A percentile compares a stretch with the other conserved stretches of the same genome.
These are phyloP conservation scores for Argya squamiceps DNA, from an alignment of 2,797 vertebrate genomes.

Conservation along the genomic window DNA sequence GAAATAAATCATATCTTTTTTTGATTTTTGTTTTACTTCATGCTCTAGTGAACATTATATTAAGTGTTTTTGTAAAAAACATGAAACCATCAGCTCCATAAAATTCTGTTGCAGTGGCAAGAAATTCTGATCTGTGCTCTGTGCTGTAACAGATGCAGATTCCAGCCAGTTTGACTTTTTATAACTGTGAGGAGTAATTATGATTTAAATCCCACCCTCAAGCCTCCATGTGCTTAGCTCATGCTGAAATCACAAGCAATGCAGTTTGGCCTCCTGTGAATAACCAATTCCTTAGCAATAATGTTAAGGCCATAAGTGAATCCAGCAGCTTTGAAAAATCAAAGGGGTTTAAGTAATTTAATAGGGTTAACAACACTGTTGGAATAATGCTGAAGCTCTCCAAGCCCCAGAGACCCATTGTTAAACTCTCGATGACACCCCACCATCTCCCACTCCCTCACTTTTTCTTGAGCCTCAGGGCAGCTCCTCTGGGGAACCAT, in stretches of 20 bases:
- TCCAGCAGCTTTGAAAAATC: conserved; percentile 52
- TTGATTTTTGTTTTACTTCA: not conserved
- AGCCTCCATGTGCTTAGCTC: not conserved
- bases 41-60: not conserved
- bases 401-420: conserved; percentile 39
- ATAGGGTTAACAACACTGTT: conserved; percentile 61
- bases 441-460: not conserved
- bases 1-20: not conserved
- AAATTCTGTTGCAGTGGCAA: not conserved
- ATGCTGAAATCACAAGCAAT: not conserved
- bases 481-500: not conserved
- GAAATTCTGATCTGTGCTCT: not conserved
- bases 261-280: conserved; percentile 16
- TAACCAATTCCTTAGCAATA: conserved; percentile 25
- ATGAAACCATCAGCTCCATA: not conserved
- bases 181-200: not conserved
- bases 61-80: not conserved
- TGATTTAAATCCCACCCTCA: conserved; percentile 15
- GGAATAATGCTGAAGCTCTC: conserved; percentile 53
- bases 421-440: conserved; percentile 29
- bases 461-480: conserved; percentile 31
- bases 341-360: conserved; percentile 65
- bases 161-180: not conserved
- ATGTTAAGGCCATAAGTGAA: conserved; percentile 47
- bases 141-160: not conserved